Conservation (phyloP, 2,888 invertebrate species). For the Formica aserva region DNA sequence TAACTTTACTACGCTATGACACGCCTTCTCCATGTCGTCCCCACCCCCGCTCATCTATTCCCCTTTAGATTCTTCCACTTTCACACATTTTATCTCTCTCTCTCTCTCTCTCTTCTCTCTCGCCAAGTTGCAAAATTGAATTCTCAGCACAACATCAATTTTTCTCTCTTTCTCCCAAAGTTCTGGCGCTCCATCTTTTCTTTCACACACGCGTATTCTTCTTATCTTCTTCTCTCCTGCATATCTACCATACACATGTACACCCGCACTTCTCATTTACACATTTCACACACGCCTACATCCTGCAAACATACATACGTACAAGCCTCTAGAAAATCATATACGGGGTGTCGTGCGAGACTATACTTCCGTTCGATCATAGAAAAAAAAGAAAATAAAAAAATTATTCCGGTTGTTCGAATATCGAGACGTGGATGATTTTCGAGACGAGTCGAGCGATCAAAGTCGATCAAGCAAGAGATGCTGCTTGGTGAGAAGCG, state of each 20-base stretch:
- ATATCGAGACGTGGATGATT: not conserved
- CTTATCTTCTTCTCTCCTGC: constrained; percentile 35
- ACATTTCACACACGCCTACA: constrained; percentile 40
- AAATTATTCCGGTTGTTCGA: not conserved
- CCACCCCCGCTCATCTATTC: constrained; percentile 60
- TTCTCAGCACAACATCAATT: not conserved
- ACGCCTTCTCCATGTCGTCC: constrained; percentile 65
- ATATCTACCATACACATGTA: constrained; percentile 29
- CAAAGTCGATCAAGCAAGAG: not conserved
- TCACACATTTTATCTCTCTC: constrained; percentile 67
- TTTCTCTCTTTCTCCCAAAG: not conserved
- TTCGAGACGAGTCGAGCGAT: not conserved
- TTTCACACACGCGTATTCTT: constrained; percentile 44
- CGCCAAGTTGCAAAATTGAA: not conserved
- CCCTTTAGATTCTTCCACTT: constrained; percentile 70
- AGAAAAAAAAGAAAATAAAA: not conserved
- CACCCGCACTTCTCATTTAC: not conserved
- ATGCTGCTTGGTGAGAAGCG: not conserved
- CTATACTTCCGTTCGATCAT: constrained; percentile 18
- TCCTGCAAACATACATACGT: constrained; percentile 34
- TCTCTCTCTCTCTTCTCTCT: constrained; percentile 58
- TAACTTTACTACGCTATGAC: constrained; percentile 61
- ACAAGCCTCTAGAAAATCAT: constrained; percentile 44
- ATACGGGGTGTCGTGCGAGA: constrained; percentile 10
- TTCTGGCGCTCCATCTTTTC: constrained; percentile 49